Percentiles rank a stretch among this genome's conserved stretches.
These are phyloP conservation scores for Caenorhabditis sp. DNA, from an alignment of 2,888 invertebrate genomes.

Conservation along the genomic window DNA sequence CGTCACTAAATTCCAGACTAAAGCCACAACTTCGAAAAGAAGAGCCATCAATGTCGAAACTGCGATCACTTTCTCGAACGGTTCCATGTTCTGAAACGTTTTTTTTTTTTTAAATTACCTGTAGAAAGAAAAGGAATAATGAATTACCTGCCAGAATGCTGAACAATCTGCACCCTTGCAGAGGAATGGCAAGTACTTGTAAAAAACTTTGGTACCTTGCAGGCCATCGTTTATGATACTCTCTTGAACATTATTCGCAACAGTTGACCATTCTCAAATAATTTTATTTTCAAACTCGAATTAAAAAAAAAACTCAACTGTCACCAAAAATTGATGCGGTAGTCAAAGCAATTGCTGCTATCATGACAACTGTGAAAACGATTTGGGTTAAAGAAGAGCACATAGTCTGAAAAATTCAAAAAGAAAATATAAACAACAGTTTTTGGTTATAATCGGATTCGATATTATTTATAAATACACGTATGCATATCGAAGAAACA, in stretches of 20 bases:
- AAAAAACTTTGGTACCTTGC: not conserved
- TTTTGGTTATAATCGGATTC: not conserved
- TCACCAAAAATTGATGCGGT: conserved; percentile 26
- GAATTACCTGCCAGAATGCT: not conserved
- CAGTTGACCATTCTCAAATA: not conserved
- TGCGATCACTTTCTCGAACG: conserved; percentile 35
- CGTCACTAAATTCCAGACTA: conserved; percentile 46
- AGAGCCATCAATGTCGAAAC: conserved; percentile 40
- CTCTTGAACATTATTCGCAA: not conserved
- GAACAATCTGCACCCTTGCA: not conserved
- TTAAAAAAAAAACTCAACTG: conserved; percentile 10
- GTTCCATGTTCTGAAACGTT: conserved; percentile 19
- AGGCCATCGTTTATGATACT: not conserved
- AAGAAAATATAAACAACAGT: not conserved
- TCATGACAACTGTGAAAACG: conserved; percentile 35
- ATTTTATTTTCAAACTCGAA: not conserved
- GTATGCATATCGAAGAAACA: not conserved
- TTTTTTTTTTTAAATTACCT: not conserved
- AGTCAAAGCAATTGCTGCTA: conserved; percentile 36
- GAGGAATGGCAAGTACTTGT: not conserved
- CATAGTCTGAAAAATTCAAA: conserved; percentile 7
- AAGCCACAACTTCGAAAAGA: conserved; percentile 37
- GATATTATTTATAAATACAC: not conserved
- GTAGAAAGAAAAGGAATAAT: no score
- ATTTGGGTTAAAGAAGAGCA: conserved; percentile 42